Conservation (phyloP, 2,113 vertebrate genomes). For the Ondatra zibethicus region DNA sequence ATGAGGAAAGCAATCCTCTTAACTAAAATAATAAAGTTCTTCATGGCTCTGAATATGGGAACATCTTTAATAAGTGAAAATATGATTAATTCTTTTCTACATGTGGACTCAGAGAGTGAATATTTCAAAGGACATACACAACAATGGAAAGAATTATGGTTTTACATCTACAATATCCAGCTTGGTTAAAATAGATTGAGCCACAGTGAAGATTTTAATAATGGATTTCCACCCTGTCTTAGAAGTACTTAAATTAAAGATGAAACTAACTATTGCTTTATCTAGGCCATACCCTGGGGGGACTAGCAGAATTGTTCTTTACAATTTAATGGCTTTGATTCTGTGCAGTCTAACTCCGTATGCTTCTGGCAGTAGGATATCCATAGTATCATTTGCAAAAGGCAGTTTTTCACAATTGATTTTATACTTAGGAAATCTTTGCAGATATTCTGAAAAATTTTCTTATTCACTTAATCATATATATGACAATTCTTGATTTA, state of each 20-base stretch:
- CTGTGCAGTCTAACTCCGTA: background rate
- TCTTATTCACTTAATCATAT: background rate
- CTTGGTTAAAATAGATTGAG: conserved; percentile 51
- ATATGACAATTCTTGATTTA: background rate
- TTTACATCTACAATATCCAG: background rate
- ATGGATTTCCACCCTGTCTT: conserved; percentile 59
- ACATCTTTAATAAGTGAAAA: conserved; percentile 32
- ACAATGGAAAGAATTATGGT: conserved; percentile 22
- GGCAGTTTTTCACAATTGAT: conserved; percentile 12
- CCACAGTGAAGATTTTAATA: conserved; percentile 62
- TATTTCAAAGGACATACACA: conserved; percentile 19
- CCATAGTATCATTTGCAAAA: conserved; percentile 44
- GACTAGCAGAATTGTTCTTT: conserved; percentile 24
- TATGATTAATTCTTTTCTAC: conserved; percentile 35
- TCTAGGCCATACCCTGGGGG: conserved; percentile 16
- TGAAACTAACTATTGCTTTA: conserved; percentile 65
- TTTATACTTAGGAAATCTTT: conserved; percentile 38
- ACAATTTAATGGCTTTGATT: conserved; percentile 61
- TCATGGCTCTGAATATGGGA: background rate
- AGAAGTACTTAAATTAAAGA: conserved; percentile 49
- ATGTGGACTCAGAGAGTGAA: background rate
- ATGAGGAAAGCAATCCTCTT: background rate
- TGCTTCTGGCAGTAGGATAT: conserved; percentile 28
- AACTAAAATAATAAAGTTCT: conserved; percentile 11
- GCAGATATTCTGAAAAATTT: conserved; percentile 48